Percentiles rank a stretch among this genome's conserved stretches.
Conservation (phyloP, 2,888 invertebrate genomes). For the Stenoptilia bipunctidactyla region DNA sequence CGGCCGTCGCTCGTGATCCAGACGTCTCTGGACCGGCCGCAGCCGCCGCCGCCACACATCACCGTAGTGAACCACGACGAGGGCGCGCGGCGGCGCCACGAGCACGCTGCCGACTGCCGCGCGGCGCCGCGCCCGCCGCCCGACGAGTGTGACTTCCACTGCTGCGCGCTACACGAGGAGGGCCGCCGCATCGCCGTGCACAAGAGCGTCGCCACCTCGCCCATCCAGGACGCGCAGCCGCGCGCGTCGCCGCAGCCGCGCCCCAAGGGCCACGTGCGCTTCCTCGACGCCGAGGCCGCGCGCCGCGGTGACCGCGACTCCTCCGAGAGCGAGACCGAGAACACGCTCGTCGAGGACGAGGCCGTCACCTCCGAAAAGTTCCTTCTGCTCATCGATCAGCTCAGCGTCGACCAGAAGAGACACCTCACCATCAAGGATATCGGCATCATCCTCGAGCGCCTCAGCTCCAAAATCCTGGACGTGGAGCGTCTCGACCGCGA, state of each 20-base stretch:
- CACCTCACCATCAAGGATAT: slow-evolving; percentile 95
- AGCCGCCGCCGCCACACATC: slow-evolving; percentile 85
- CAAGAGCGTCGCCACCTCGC: slow-evolving; percentile 93
- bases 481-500: slow-evolving; percentile 93
- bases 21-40: slow-evolving; percentile 80
- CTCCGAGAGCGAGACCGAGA: slow-evolving; percentile 93
- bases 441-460: slow-evolving; percentile 92
- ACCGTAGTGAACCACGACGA: slow-evolving; percentile 95
- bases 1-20: slow-evolving; percentile 82
- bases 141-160: slow-evolving; percentile 96
- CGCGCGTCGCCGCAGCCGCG: slow-evolving; percentile 77
- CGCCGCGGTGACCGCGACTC: slow-evolving; percentile 82
- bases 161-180: slow-evolving; percentile 94
- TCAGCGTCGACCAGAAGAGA: slow-evolving; percentile 92
- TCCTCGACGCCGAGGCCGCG: slow-evolving; percentile 81
- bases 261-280: slow-evolving; percentile 85
- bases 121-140: slow-evolving; percentile 75
- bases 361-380: slow-evolving; percentile 92
- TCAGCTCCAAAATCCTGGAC: slow-evolving; percentile 93
- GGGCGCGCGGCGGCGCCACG: slow-evolving; percentile 77
- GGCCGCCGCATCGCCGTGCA: slow-evolving; percentile 92
- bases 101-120: slow-evolving; percentile 84
- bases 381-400: slow-evolving; percentile 91
- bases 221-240: slow-evolving; percentile 85
- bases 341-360: slow-evolving; percentile 93